Base-by-base conservation (phyloP, 2,113 vertebrate genomes). In the Corythornis cristatus region DNA sequence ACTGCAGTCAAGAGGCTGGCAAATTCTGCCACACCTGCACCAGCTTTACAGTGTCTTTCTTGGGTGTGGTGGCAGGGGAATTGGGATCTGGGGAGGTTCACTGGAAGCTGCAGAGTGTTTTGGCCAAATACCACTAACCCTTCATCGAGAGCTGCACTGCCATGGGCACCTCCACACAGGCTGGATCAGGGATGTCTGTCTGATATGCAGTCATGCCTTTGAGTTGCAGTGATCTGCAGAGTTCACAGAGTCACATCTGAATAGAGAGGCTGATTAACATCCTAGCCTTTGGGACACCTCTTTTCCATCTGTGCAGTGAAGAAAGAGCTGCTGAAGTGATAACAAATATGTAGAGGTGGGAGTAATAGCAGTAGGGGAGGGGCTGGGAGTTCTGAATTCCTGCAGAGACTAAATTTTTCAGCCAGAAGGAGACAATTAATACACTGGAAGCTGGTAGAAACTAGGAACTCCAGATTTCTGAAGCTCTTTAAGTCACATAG, bases 171-270 rank as follows among this genome's bases (percentile, higher is more conserved):
- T 66, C 85, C 43, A 75, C 76, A 12, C 74, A 16, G 43, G 53
- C 68, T 64, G 86, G 67, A 76, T 76, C 92, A 90, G 64, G 57
- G 64, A n/a, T 86, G 72, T 93, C 90, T 86, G 88, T 86, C 90
- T 90, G 90, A 56, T 42, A 25, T 1, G 3, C 88, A 88, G 37
- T 56, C 67, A 23, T 37, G 75, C 75, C 51, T 89, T 58, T 77
- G 90, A 90, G 88, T 22, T 62, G 75, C 85, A 62, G 72, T 12
- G 58, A 83, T 83, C 86, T 72, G 96, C 90, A 90, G 86, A 61
- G 90, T 48, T 74, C 93, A 83, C 68, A 83, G 83, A 64, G 83
- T 10, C 45, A 19, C 19, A n/a, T 79, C 57, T 88, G 80, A 89
- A 83, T 15, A 61, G 92, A 86, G 77, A 56, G 75, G 88, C 90